Conservation (phyloP, 2,113 vertebrate genomes). For the Cranoglanis bouderius region DNA sequence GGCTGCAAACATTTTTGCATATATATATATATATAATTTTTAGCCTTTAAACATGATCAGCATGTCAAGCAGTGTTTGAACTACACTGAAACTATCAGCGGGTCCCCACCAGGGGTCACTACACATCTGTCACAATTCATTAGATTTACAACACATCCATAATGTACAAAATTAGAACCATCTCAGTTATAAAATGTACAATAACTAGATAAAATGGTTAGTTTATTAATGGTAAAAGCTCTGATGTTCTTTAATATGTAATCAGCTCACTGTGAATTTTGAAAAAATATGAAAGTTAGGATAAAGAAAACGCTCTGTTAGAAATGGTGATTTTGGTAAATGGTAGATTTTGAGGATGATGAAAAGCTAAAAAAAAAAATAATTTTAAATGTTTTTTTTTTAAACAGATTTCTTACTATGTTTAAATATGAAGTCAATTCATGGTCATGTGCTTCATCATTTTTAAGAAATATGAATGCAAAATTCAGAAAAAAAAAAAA, state of each 20-base stretch:
- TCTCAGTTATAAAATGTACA: not conserved
- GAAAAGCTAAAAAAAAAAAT: not conserved
- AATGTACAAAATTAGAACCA: not conserved
- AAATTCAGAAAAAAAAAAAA: not conserved
- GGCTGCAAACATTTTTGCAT: too few species aligned
- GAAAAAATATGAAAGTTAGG: too few species aligned
- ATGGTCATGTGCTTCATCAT: not conserved
- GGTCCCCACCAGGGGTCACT: not conserved
- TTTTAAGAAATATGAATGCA: not conserved
- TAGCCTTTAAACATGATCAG: too few species aligned
- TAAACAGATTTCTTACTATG: not conserved
- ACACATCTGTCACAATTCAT: not conserved
- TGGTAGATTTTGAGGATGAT: not conserved
- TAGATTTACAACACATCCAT: not conserved
- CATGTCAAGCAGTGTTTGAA: not conserved
- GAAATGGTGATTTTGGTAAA: too few species aligned
- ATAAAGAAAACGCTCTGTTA: too few species aligned
- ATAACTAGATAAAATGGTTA: not conserved
- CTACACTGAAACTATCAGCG: not conserved
- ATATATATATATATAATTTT: too few species aligned
- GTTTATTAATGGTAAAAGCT: not conserved
- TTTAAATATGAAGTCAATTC: not conserved
- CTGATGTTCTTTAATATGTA: not conserved
- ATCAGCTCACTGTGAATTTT: not conserved
- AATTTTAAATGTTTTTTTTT: too few species aligned